A percentile compares a stretch with the other conserved stretches of the same genome.
Evolutionary conservation across 2,888 invertebrate species (phyloP).

Genomic region (Cactoblastis cactorum): DNA sequence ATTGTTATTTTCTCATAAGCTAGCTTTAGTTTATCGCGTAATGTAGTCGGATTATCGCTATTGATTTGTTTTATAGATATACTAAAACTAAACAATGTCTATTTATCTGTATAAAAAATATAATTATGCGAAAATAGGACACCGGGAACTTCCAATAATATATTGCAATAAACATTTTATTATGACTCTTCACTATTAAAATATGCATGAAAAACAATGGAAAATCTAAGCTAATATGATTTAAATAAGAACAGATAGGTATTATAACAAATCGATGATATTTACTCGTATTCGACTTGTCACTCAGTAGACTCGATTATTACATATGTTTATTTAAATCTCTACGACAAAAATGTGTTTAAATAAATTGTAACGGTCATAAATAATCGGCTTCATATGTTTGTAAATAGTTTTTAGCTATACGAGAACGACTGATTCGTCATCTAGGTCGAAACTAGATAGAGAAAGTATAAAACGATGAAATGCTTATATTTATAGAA

Average conservation of each 20-base stretch:
- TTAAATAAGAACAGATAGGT: neutral
- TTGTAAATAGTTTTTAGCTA: conserved; percentile 55
- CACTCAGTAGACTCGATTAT: neutral
- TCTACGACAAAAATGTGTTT: neutral
- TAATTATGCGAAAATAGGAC: conserved; percentile 20
- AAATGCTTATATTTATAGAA: neutral
- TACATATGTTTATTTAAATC: conserved; percentile 11
- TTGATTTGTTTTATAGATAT: neutral
- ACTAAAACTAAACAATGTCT: conserved; percentile 19
- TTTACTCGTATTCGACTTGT: conserved; percentile 13
- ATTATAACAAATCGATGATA: neutral
- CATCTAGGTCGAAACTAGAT: conserved; percentile 33
- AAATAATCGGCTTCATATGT: conserved; percentile 42
- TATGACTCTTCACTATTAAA: conserved; percentile 41
- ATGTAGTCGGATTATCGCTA: neutral
- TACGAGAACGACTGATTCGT: conserved; percentile 54
- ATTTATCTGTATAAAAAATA: conserved; percentile 20
- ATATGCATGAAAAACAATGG: conserved; percentile 21
- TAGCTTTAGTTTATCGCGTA: conserved; percentile 10
- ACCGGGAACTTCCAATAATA: conserved; percentile 55
- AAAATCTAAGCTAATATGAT: neutral
- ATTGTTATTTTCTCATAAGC: conserved; percentile 11
- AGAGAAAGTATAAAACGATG: conserved; percentile 8
- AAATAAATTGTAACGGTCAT: conserved; percentile 31
- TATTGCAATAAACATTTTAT: conserved; percentile 46